Percentiles rank a stretch among this genome's conserved stretches.
These are phyloP conservation scores for Notodonta ziczac DNA, from an alignment of 2,888 invertebrate genomes.

Conservation along the genomic window DNA sequence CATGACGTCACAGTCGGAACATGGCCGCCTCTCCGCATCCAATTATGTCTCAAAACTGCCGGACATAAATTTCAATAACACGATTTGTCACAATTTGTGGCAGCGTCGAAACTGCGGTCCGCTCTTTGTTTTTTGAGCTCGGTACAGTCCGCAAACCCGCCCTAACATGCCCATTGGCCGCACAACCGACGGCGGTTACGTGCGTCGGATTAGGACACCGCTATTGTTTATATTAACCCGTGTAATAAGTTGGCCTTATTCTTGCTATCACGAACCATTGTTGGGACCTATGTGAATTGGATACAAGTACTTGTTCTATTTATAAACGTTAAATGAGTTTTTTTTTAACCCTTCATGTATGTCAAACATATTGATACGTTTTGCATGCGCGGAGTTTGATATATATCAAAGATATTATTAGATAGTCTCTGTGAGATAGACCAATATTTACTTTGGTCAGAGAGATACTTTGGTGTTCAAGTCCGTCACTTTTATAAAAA, in stretches of 20 bases:
- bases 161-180: slow-evolving; percentile 31
- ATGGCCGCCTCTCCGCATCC: slow-evolving; percentile 68
- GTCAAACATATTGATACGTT: no score
- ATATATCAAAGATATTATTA: no score
- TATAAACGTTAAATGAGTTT: no score
- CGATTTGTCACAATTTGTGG: slow-evolving; percentile 78
- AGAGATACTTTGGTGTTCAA: no score
- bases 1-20: slow-evolving; percentile 71
- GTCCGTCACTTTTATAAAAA: no score
- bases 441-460: no score
- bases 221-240: slow-evolving; percentile 41
- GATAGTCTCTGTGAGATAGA: no score
- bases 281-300: background rate
- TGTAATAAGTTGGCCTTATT: slow-evolving; percentile 28
- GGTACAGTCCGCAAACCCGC: slow-evolving; percentile 39
- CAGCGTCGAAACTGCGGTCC: slow-evolving; percentile 47
- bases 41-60: slow-evolving; percentile 78
- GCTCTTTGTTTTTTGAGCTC: slow-evolving; percentile 64
- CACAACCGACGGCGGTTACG: slow-evolving; percentile 25
- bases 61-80: slow-evolving; percentile 80
- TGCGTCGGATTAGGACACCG: slow-evolving; percentile 37
- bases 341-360: no score
- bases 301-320: background rate
- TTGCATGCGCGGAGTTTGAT: no score
- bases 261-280: background rate